Evolutionary conservation across 2,888 invertebrate genomes (phyloP).

Genomic region (Agriopis aurantiaria): DNA sequence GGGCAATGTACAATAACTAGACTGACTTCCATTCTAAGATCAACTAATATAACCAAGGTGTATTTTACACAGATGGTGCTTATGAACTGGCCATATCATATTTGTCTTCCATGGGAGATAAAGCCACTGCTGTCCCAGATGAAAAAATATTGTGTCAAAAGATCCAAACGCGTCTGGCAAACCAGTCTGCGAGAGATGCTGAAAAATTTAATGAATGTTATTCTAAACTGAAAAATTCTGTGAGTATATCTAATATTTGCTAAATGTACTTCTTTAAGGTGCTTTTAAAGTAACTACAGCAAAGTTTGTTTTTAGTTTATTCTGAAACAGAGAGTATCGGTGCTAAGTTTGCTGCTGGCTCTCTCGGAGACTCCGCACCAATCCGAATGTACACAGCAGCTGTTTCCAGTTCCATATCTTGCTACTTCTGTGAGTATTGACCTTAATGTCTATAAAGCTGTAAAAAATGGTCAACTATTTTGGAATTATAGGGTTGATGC

Average conservation of each 20-base stretch:
- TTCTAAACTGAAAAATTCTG: constrained; percentile 77
- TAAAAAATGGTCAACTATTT: not conserved
- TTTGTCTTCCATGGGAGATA: constrained; percentile 71
- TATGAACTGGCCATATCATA: constrained; percentile 81
- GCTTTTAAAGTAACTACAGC: not conserved
- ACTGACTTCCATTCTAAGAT: not conserved
- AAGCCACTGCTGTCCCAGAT: constrained; percentile 64
- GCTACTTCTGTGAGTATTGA: constrained; percentile 65
- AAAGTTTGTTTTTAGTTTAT: constrained; percentile 77
- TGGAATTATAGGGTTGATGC: not conserved
- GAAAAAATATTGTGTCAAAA: constrained; percentile 77
- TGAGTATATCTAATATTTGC: constrained; percentile 54
- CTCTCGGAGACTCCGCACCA: constrained; percentile 71
- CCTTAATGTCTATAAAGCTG: not conserved
- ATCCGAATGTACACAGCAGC: constrained; percentile 72
- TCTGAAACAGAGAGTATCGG: constrained; percentile 86
- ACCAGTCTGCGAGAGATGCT: constrained; percentile 67
- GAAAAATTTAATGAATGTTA: constrained; percentile 81
- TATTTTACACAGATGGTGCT: constrained; percentile 67
- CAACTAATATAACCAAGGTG: not conserved
- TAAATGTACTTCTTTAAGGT: not conserved
- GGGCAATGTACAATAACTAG: not conserved
- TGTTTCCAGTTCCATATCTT: constrained; percentile 75
- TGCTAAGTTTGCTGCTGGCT: constrained; percentile 83
- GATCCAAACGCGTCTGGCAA: constrained; percentile 68